These are phyloP conservation scores for Leucoma salicis DNA, from an alignment of 2,888 invertebrate genomes.

Conservation along the genomic window DNA sequence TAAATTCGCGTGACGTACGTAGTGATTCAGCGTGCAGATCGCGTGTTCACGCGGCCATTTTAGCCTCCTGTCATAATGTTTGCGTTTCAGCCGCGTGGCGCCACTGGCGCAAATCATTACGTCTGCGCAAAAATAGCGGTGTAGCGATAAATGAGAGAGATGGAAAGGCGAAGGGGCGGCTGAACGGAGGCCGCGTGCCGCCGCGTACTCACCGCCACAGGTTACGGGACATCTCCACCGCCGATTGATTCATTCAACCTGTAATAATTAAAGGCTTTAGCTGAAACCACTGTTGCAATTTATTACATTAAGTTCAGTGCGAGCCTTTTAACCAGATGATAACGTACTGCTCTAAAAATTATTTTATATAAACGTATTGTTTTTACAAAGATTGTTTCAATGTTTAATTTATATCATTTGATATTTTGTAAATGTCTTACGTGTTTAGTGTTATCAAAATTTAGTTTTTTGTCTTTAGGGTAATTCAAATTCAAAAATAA, in stretches of 20 bases:
- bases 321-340: too few species aligned
- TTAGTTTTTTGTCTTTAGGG: too few species aligned
- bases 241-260: constrained; percentile 54
- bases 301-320: too few species aligned
- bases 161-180: constrained; percentile 34
- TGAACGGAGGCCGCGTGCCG: constrained; percentile 29
- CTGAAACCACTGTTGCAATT: too few species aligned
- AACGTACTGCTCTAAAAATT: too few species aligned
- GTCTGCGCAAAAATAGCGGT: constrained; percentile 70
- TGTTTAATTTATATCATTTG: too few species aligned
- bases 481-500: too few species aligned
- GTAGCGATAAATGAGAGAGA: constrained; percentile 18
- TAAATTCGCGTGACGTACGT: constrained; percentile 69
- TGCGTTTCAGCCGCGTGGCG: constrained; percentile 59
- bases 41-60: constrained; percentile 80
- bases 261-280: too few species aligned
- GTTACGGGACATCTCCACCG: constrained; percentile 52
- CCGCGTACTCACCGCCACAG: constrained; percentile 28
- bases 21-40: constrained; percentile 66
- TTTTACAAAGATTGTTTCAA: too few species aligned
- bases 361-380: too few species aligned
- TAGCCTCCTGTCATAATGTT: constrained; percentile 72
- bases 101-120: constrained; percentile 60
- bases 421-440: too few species aligned
- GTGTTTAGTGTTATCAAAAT: too few species aligned